phyloP scores from a whole-genome alignment of 2,888 invertebrate genomes.

The Apodemia hepburni region DNA sequence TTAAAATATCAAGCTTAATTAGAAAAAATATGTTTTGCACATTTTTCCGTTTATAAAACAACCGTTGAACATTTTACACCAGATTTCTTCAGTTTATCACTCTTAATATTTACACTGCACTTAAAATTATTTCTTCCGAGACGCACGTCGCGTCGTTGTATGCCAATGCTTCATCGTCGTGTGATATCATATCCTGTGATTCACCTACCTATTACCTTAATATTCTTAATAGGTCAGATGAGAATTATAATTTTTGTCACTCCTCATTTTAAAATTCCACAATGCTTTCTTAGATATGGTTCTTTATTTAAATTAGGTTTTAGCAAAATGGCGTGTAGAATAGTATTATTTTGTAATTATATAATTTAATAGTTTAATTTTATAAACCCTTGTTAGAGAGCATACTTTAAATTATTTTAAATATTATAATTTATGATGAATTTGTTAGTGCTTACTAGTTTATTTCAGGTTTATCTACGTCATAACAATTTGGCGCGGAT shows the following conservation, averaged over 20 bases:
- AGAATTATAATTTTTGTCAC: conserved; percentile 48
- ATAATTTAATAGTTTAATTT: too few relatives aligned
- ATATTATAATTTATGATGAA: too few relatives aligned
- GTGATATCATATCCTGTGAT: conserved; percentile 71
- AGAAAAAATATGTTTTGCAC: conserved; percentile 17
- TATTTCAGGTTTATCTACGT: too few relatives aligned
- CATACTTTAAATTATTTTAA: too few relatives aligned
- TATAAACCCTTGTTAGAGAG: too few relatives aligned
- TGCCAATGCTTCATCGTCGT: conserved; percentile 44
- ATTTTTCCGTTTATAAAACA: background rate
- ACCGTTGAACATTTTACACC: conserved; percentile 16
- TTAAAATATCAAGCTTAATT: conserved; percentile 3
- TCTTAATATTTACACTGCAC: conserved; percentile 56
- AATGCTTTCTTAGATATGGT: conserved; percentile 6
- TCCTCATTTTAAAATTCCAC: background rate
- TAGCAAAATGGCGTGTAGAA: too few relatives aligned
- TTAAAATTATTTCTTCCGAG: conserved; percentile 53
- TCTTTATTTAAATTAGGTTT: too few relatives aligned
- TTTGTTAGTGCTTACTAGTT: too few relatives aligned
- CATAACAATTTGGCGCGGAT: too few relatives aligned
- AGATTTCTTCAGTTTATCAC: conserved; percentile 19
- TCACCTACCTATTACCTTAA: conserved; percentile 48
- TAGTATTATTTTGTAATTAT: too few relatives aligned
- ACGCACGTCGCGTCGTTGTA: conserved; percentile 49
- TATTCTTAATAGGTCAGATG: conserved; percentile 64